phyloP scores from a whole-genome alignment of 2,888 invertebrate species.

The Colostygia pectinataria region DNA sequence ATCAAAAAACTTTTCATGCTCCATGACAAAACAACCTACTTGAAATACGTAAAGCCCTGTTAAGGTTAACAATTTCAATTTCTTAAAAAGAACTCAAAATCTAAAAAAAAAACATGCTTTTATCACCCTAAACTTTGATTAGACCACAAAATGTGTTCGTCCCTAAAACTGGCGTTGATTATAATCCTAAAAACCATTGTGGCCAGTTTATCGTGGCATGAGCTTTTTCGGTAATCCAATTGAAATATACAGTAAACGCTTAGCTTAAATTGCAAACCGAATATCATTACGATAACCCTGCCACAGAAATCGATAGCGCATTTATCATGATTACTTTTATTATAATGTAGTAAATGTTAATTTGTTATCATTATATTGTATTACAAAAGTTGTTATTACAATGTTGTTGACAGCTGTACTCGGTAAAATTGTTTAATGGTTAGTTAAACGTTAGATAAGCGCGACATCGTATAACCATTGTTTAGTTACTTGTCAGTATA shows the following conservation, averaged over 20 bases:
- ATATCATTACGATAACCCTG: slow-evolving; percentile 3
- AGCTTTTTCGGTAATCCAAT: slow-evolving; percentile 17
- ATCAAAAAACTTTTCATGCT: too few relatives aligned
- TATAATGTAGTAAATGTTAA: not conserved
- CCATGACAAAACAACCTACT: too few relatives aligned
- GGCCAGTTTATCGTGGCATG: slow-evolving; percentile 11
- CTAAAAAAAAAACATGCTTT: too few relatives aligned
- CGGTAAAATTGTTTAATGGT: slow-evolving; percentile 14
- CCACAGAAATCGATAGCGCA: slow-evolving; percentile 1
- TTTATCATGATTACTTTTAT: slow-evolving; percentile 3
- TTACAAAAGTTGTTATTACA: slow-evolving; percentile 2
- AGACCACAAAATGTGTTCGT: not conserved
- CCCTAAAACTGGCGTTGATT: slow-evolving; percentile 4
- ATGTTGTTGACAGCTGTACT: slow-evolving; percentile 16
- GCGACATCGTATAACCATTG: slow-evolving; percentile 21
- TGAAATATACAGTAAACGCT: slow-evolving; percentile 3
- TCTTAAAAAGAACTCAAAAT: too few relatives aligned
- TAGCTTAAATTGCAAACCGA: slow-evolving; percentile 13
- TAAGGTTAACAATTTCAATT: too few relatives aligned
- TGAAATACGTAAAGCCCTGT: too few relatives aligned
- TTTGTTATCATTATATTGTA: not conserved
- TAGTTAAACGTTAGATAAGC: slow-evolving; percentile 26
- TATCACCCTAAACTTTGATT: not conserved
- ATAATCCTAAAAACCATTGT: slow-evolving; percentile 21
- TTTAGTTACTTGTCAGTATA: slow-evolving; percentile 20